phyloP scores from a whole-genome alignment of 2,888 invertebrate genomes.

The Trissolcus japonicus region DNA sequence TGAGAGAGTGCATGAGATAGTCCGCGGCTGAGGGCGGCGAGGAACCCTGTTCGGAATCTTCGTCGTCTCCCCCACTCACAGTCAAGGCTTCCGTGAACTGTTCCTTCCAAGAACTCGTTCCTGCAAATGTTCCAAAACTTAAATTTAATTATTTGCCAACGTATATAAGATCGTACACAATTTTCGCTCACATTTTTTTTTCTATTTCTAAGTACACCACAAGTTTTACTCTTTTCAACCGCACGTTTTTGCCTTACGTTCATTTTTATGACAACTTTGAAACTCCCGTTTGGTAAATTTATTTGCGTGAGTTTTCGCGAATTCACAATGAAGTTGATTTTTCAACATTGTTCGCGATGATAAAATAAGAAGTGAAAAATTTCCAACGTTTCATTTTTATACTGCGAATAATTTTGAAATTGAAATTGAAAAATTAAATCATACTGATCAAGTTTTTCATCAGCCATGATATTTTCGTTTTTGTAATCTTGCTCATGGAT shows the following conservation, averaged over 20 bases:
- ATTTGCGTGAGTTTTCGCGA: slow-evolving; percentile 31
- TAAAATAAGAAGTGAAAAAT: no score
- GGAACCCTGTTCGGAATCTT: slow-evolving; percentile 77
- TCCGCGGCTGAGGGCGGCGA: slow-evolving; percentile 87
- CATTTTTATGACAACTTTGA: slow-evolving; percentile 15
- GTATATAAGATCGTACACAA: background rate
- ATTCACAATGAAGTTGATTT: slow-evolving; percentile 28
- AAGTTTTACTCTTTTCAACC: background rate
- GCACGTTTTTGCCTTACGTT: background rate
- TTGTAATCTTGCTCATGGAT: no score
- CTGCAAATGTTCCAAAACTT: slow-evolving; percentile 59
- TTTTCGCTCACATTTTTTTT: background rate
- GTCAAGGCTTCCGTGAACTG: slow-evolving; percentile 98
- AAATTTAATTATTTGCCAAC: slow-evolving; percentile 11
- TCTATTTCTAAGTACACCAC: no score
- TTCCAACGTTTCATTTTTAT: no score
- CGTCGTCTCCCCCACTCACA: slow-evolving; percentile 89
- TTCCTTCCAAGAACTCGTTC: slow-evolving; percentile 99
- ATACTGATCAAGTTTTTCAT: no score
- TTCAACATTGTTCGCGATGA: no score
- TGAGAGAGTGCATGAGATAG: slow-evolving; percentile 96
- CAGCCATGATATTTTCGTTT: no score
- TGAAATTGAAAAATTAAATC: no score
- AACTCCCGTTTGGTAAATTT: slow-evolving; percentile 32
- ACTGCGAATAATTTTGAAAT: no score